Evolutionary conservation across 2,888 invertebrate genomes (phyloP).

Genomic region (Dyspetes luteomarginatus): DNA sequence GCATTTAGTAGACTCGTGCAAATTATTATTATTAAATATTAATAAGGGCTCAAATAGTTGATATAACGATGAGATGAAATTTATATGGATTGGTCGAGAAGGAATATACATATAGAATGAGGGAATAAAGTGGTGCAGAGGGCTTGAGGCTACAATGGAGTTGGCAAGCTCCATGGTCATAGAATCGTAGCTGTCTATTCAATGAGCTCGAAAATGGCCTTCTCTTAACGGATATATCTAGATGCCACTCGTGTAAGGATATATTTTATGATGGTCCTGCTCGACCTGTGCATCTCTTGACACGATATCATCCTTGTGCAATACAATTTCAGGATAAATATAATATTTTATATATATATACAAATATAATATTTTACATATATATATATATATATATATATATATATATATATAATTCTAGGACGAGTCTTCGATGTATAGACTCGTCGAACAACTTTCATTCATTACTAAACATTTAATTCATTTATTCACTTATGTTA

Average conservation of each 20-base stretch:
- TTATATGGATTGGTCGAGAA: conserved; percentile 48
- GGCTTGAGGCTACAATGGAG: conserved; percentile 80
- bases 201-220: conserved; percentile 83
- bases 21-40: neutral
- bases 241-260: conserved; percentile 74
- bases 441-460: conserved; percentile 40
- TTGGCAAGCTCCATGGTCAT: conserved; percentile 83
- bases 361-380: neutral
- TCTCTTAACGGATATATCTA: conserved; percentile 81
- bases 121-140: conserved; percentile 79
- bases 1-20: neutral
- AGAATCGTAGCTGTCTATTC: conserved; percentile 83
- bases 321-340: conserved; percentile 34
- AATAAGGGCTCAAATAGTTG: conserved; percentile 1
- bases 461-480: conserved; percentile 59
- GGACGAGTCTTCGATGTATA: conserved; percentile 9
- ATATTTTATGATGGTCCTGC: conserved; percentile 79
- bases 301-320: conserved; percentile 58
- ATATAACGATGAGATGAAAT: neutral
- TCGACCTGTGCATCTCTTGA: conserved; percentile 74
- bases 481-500: conserved; percentile 64
- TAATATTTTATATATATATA: neutral
- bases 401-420: neutral
- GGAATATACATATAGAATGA: conserved; percentile 72
- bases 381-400: neutral